Percentiles rank a stretch among this genome's conserved stretches.
These are phyloP conservation scores for Phalacrocorax pelagicus DNA, from an alignment of 2,113 vertebrate genomes.

Conservation along the genomic window DNA sequence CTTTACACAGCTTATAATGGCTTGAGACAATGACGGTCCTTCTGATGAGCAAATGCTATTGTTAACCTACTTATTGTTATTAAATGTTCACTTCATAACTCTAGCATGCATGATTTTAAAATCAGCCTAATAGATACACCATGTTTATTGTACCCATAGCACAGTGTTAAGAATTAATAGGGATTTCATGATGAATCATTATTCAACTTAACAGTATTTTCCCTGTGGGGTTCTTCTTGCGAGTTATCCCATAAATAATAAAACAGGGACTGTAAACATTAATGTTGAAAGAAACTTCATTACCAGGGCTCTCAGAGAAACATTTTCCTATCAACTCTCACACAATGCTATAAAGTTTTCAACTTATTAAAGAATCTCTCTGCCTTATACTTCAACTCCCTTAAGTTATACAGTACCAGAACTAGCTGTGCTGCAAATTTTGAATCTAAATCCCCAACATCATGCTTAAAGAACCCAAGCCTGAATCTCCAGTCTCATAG, in stretches of 20 bases:
- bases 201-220: conserved; percentile 30
- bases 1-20: neutral
- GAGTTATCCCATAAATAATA: conserved; percentile 52
- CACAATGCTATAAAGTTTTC: neutral
- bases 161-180: conserved; percentile 30
- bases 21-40: neutral
- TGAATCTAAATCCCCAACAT: neutral
- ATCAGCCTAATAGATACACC: neutral
- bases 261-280: conserved; percentile 27
- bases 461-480: neutral
- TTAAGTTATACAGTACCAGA: neutral
- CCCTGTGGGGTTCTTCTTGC: neutral
- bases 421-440: neutral
- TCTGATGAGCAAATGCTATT: neutral
- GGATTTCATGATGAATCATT: conserved; percentile 35
- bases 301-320: conserved; percentile 21
- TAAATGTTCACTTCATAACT: conserved; percentile 18
- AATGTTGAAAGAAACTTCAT: conserved; percentile 25
- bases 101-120: neutral
- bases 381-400: neutral
- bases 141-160: neutral
- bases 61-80: neutral
- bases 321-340: neutral
- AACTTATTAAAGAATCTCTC: neutral
- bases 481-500: neutral